These are phyloP conservation scores for Adoxophyes honmai DNA, from an alignment of 1,140 invertebrate species.

Conservation along the genomic window DNA sequence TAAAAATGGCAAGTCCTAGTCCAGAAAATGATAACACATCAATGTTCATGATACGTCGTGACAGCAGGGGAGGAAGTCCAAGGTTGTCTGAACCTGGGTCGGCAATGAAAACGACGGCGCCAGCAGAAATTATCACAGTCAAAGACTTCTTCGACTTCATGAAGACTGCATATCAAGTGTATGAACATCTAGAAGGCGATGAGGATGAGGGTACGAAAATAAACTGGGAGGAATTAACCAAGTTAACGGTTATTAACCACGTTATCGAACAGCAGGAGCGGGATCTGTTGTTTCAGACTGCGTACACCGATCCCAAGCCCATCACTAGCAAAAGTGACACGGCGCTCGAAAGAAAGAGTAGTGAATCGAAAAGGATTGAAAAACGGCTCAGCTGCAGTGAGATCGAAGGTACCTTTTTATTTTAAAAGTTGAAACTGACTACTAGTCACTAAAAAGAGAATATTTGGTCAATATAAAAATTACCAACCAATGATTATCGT, in stretches of 20 bases:
- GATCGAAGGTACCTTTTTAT: slow-evolving; percentile 47
- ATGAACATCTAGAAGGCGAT: slow-evolving; percentile 80
- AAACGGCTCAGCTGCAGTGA: slow-evolving; percentile 63
- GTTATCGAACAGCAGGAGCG: slow-evolving; percentile 65
- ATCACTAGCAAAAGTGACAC: slow-evolving; percentile 60
- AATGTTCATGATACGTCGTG: slow-evolving; percentile 58
- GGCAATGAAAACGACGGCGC: slow-evolving; percentile 39
- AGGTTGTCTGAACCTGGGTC: slow-evolving; percentile 33
- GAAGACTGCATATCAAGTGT: slow-evolving; percentile 83
- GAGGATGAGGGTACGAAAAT: slow-evolving; percentile 78
- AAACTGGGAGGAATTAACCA: slow-evolving; percentile 80
- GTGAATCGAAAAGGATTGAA: slow-evolving; percentile 34
- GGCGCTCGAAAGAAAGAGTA: slow-evolving; percentile 43
- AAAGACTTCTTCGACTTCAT: slow-evolving; percentile 86
- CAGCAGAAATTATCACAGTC: slow-evolving; percentile 78
- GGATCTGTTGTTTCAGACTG: slow-evolving; percentile 55
- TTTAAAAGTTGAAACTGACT: not conserved
- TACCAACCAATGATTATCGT: no score
- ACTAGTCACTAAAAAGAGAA: no score
- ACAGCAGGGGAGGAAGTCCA: slow-evolving; percentile 41
- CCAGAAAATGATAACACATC: slow-evolving; percentile 51
- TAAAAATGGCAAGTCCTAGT: slow-evolving; percentile 57
- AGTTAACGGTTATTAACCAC: slow-evolving; percentile 67
- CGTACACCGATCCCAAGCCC: slow-evolving; percentile 43
- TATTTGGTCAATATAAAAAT: no score